Conservation (phyloP, 2,113 vertebrate species). For the Columbina picui region DNA sequence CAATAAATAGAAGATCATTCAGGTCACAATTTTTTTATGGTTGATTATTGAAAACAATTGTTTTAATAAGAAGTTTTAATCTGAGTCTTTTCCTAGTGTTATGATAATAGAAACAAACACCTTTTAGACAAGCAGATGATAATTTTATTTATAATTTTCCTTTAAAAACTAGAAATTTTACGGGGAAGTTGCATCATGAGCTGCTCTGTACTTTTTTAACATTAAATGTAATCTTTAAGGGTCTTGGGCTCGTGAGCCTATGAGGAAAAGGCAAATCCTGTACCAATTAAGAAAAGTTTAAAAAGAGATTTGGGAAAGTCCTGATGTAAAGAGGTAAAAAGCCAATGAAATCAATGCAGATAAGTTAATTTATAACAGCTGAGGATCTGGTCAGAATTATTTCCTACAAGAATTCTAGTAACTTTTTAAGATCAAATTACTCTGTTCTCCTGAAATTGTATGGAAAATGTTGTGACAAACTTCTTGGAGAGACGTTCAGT, state of each 20-base stretch:
- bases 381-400: neutral
- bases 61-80: neutral
- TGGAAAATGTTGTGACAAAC: neutral
- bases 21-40: neutral
- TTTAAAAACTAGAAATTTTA: neutral
- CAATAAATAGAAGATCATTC: neutral
- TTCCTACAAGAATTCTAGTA: neutral
- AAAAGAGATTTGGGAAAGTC: neutral
- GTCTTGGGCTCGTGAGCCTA: neutral
- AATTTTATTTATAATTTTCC: neutral
- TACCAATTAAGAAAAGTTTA: neutral
- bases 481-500: slow-evolving; percentile 15
- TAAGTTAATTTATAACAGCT: neutral
- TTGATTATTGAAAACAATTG: neutral
- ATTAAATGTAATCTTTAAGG: neutral
- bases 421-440: slow-evolving; percentile 10
- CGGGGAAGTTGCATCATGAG: neutral
- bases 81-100: neutral
- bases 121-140: neutral
- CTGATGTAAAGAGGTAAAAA: neutral
- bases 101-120: neutral
- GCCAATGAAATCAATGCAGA: neutral
- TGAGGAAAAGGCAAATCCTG: neutral
- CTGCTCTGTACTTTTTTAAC: neutral
- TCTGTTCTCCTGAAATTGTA: neutral